Conservation (phyloP, 2,113 vertebrate species). For the Leucosticte australis region DNA sequence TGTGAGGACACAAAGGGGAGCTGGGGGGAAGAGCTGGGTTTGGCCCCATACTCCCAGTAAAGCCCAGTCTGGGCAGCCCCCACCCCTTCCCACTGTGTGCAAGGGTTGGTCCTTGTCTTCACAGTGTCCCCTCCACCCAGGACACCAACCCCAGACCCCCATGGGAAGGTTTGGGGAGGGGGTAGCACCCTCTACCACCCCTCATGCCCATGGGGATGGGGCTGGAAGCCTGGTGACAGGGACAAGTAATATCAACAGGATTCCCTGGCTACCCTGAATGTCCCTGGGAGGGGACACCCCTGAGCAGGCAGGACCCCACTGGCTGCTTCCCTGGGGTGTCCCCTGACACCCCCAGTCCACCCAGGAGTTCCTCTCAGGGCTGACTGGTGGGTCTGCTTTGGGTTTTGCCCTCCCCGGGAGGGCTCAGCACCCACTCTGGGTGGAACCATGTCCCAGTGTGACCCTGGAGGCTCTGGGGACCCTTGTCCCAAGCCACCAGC, state of each 20-base stretch:
- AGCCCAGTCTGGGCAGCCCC: background rate
- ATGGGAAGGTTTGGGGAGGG: background rate
- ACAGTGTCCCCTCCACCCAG: background rate
- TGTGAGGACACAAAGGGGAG: rapidly evolving
- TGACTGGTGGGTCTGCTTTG: background rate
- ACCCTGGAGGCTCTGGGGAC: background rate
- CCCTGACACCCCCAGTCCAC: background rate
- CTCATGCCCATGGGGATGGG: rapidly evolving
- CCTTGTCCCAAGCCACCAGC: background rate
- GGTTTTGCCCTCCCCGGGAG: background rate
- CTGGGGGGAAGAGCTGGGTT: background rate
- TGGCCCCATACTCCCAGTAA: background rate
- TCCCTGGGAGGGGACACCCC: background rate
- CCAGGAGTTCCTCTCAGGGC: background rate
- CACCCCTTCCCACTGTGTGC: background rate
- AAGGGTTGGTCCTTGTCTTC: background rate
- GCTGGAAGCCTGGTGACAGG: background rate
- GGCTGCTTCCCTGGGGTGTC: background rate
- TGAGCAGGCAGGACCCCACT: background rate
- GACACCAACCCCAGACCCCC: rapidly evolving
- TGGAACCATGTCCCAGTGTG: rapidly evolving
- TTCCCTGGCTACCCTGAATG: background rate
- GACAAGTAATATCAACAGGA: background rate
- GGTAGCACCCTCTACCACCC: background rate
- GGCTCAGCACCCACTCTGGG: rapidly evolving